Evolutionary conservation across 2,797 vertebrate genomes (phyloP).

Genomic region (Melanotaenia nigrans): DNA sequence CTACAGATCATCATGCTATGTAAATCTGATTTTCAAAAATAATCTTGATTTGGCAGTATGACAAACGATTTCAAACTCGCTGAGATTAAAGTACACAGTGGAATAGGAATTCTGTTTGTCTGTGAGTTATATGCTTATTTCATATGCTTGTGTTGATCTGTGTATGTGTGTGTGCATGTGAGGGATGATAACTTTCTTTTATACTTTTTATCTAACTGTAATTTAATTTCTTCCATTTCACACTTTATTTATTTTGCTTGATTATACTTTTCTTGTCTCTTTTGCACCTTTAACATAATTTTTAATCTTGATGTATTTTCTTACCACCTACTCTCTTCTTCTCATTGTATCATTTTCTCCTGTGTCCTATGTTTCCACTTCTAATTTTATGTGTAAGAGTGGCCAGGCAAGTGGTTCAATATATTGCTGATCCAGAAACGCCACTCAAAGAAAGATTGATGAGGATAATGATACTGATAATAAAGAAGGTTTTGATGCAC

Average conservation of each 20-base stretch:
- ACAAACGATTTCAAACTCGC: conserved; percentile 3
- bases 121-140: background rate
- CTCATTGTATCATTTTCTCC: conserved; percentile 20
- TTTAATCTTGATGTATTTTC: background rate
- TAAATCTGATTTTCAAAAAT: conserved; percentile 4
- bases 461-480: conserved; percentile 79
- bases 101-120: background rate
- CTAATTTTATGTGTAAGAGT: conserved; percentile 44
- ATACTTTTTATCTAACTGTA: background rate
- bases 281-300: background rate
- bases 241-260: background rate
- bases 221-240: background rate
- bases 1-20: conserved; percentile 5
- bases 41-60: conserved; percentile 12
- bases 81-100: conserved; percentile 2
- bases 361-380: conserved; percentile 34
- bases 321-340: background rate
- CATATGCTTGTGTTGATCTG: background rate
- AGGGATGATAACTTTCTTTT: background rate
- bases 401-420: conserved; percentile 53
- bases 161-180: background rate
- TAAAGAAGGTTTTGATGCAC: conserved; percentile 66
- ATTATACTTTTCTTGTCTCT: background rate
- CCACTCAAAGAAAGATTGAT: conserved; percentile 72
- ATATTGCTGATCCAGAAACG: conserved; percentile 34